Conservation (phyloP, 2,797 vertebrate genomes). For the Chloroceryle inda region DNA sequence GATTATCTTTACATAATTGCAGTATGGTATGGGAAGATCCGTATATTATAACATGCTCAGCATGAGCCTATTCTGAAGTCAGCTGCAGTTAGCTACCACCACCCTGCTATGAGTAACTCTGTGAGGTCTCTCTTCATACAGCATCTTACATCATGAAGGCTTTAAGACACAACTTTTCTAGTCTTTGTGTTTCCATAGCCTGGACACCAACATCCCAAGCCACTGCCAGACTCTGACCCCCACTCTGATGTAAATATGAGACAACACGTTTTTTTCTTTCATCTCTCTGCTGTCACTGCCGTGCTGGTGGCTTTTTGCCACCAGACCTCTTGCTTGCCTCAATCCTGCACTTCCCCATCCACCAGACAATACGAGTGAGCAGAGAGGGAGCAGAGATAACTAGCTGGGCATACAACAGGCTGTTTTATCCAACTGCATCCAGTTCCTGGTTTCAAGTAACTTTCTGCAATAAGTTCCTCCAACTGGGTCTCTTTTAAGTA, state of each 20-base stretch:
- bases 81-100: slow-evolving; percentile 25
- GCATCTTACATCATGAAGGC: background rate
- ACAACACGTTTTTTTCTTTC: background rate
- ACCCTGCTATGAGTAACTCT: slow-evolving; percentile 43
- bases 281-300: background rate
- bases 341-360: background rate
- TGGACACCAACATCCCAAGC: background rate
- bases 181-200: background rate
- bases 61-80: slow-evolving; percentile 25
- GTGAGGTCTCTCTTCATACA: background rate
- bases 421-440: background rate
- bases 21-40: slow-evolving; percentile 36
- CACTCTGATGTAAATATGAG: background rate
- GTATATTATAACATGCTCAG: background rate
- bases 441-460: background rate
- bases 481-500: background rate
- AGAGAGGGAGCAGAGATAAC: background rate
- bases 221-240: background rate
- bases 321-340: background rate
- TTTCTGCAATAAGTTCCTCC: background rate
- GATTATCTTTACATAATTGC: slow-evolving; percentile 52
- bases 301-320: background rate
- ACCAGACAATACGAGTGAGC: background rate
- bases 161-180: background rate
- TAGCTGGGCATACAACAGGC: background rate